Conservation (phyloP, 2,113 vertebrate genomes). For the Glaucomys volans region DNA sequence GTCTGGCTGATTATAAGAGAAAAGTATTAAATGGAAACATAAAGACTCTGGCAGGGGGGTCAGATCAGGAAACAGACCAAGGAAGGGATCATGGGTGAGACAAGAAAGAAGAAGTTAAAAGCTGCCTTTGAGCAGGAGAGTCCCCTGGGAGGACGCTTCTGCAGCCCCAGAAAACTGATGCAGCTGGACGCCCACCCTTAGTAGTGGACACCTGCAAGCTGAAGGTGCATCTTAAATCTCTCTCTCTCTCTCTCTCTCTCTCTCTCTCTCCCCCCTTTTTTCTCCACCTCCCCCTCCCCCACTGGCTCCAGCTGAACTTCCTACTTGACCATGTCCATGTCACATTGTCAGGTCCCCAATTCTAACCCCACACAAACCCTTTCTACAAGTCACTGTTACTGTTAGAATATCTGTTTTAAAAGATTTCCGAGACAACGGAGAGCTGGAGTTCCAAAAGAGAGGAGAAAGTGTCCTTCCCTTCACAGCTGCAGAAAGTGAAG, state of each 20-base stretch:
- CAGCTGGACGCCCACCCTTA: too few species aligned
- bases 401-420: neutral
- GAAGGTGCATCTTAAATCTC: too few species aligned
- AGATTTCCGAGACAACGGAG: constrained; percentile 25
- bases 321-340: neutral
- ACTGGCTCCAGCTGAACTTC: neutral
- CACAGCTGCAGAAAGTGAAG: neutral
- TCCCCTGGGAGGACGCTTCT: neutral
- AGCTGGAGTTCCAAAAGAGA: neutral
- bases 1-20: neutral
- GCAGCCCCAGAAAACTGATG: too few species aligned
- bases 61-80: neutral
- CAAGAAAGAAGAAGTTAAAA: neutral
- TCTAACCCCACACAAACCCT: neutral
- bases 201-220: too few species aligned
- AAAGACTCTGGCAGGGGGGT: neutral
- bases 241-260: too few species aligned
- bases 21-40: neutral
- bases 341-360: neutral
- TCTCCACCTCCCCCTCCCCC: neutral
- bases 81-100: neutral
- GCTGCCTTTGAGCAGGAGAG: neutral
- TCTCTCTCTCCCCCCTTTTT: too few species aligned
- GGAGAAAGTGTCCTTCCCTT: neutral
- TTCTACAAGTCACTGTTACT: neutral